Percentiles rank a stretch among this genome's conserved stretches.
Conservation (phyloP, 2,113 vertebrate species). For the Hypocryptadius cinnamomeus region DNA sequence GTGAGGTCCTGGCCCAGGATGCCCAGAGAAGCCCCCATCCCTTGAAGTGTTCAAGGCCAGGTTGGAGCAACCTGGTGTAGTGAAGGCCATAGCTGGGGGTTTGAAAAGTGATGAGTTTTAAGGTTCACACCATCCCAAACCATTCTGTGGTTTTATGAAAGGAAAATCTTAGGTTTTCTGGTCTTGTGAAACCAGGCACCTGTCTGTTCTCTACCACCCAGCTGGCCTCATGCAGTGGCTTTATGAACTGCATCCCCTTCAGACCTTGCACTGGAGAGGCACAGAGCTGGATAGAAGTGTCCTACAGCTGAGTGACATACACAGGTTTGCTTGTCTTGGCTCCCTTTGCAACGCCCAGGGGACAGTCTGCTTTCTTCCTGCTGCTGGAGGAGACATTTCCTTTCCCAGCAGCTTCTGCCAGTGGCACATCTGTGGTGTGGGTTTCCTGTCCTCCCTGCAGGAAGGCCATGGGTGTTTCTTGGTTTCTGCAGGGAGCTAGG, state of each 20-base stretch:
- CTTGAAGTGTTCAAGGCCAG: background rate
- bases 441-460: background rate
- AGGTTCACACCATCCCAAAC: too few relatives aligned
- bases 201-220: background rate
- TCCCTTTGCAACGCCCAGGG: background rate
- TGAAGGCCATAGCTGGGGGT: fast-evolving
- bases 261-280: background rate
- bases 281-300: background rate
- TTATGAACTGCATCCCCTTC: background rate
- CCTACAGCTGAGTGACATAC: background rate
- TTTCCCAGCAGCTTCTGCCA: background rate
- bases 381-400: background rate
- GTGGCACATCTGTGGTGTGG: background rate
- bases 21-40: background rate
- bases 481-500: background rate
- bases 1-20: background rate
- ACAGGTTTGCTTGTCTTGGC: background rate
- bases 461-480: background rate
- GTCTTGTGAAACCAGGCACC: background rate
- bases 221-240: background rate
- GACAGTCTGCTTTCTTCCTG: background rate
- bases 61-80: background rate
- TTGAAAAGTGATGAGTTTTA: background rate
- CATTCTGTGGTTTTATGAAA: background rate
- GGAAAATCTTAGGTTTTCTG: background rate